Evolutionary conservation across 2,888 invertebrate genomes (phyloP).

Genomic region (Schrankia costaestrigalis): DNA sequence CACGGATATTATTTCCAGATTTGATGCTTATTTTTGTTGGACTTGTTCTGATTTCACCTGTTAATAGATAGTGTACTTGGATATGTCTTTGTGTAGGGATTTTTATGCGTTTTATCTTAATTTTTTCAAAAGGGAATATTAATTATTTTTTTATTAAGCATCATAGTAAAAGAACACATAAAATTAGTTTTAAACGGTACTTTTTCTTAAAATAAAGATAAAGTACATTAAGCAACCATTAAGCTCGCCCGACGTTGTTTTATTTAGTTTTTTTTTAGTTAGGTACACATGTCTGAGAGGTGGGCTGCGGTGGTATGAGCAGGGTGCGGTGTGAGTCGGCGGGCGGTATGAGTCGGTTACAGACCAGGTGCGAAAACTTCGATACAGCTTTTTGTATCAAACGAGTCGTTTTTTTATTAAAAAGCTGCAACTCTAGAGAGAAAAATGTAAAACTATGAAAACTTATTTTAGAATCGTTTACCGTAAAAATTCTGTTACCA

Average conservation of each 20-base stretch:
- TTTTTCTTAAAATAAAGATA: conserved; percentile 20
- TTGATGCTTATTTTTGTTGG: too few species aligned
- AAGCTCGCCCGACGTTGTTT: conserved; percentile 24
- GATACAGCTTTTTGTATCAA: conserved; percentile 45
- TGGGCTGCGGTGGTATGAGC: too few species aligned
- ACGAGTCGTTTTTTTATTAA: conserved; percentile 32
- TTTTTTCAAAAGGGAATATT: too few species aligned
- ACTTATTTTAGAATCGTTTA: conserved; percentile 33
- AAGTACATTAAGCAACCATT: conserved; percentile 37
- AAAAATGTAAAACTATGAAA: conserved; percentile 30
- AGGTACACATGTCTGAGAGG: conserved; percentile 30
- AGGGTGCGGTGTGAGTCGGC: conserved; percentile 18
- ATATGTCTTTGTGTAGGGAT: too few species aligned
- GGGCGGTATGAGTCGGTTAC: too few species aligned
- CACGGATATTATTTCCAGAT: too few species aligned
- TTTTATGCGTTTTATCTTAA: too few species aligned
- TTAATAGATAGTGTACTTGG: too few species aligned
- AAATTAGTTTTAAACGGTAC: too few species aligned
- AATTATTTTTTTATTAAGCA: too few species aligned
- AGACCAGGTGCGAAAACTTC: conserved; percentile 47
- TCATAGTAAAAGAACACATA: too few species aligned
- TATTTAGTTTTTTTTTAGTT: conserved; percentile 26
- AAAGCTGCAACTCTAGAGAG: conserved; percentile 12
- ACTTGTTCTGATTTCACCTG: too few species aligned
- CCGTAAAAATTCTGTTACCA: conserved; percentile 16